A percentile compares a stretch with the other conserved stretches of the same genome.
Evolutionary conservation across 2,113 vertebrate genomes (phyloP).

Genomic region (Ameiurus melas): DNA sequence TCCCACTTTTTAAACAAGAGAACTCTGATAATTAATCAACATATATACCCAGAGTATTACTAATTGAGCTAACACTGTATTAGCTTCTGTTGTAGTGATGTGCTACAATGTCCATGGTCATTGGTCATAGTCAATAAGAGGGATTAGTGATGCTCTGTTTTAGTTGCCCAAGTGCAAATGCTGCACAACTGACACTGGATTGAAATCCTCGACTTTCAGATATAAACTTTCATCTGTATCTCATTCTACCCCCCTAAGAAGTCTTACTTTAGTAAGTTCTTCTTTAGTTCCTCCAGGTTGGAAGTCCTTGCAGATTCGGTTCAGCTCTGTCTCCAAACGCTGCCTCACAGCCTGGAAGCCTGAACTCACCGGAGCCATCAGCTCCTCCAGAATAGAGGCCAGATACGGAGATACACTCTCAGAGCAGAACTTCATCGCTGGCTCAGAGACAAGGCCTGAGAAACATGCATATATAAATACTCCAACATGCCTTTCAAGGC

Average conservation of each 20-base stretch:
- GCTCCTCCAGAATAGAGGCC: conserved; percentile 83
- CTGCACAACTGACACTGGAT: background rate
- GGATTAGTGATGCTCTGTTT: too few species aligned
- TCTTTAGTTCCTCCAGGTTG: conserved; percentile 62
- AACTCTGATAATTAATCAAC: background rate
- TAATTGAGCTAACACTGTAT: background rate
- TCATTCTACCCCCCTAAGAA: too few species aligned
- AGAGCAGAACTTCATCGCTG: conserved; percentile 73
- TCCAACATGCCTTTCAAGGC: background rate
- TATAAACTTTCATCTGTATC: too few species aligned
- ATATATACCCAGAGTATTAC: too few species aligned
- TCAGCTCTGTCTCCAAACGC: conserved; percentile 80
- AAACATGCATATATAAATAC: conserved; percentile 27
- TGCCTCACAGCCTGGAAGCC: conserved; percentile 79
- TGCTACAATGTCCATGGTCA: background rate
- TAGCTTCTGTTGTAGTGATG: background rate
- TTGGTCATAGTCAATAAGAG: too few species aligned
- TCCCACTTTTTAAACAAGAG: background rate
- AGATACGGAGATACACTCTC: conserved; percentile 83
- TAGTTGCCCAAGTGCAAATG: background rate
- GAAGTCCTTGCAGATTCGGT: conserved; percentile 73
- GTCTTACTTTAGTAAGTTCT: conserved; percentile 76
- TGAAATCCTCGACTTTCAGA: too few species aligned
- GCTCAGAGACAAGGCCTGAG: conserved; percentile 75
- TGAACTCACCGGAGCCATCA: conserved; percentile 81